Evolutionary conservation across 2,888 invertebrate genomes (phyloP), one percentile per base, ranked within the genome.

Genomic region (Oligia fasciuncula): DNA sequence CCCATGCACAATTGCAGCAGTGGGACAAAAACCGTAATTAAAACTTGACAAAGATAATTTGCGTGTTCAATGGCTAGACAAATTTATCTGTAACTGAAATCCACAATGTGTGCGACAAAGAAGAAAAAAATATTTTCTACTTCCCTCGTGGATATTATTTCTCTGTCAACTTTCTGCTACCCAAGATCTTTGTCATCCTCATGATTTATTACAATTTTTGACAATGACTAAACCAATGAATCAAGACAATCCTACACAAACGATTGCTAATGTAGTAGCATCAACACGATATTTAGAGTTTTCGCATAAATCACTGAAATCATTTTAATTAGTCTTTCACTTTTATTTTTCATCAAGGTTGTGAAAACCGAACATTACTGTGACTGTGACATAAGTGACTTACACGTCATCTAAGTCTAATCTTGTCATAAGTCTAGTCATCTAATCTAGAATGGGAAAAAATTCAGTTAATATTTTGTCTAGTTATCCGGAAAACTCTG

Each of bases 1-100:
- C 76, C 73, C 83, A 79, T 76, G 57, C 71, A 79, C 67, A 74
- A 76, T 63, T 71, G 71, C 73, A n/a, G 23, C 54, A 85, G 60
- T 79, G 57, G 35, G n/a, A 83, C 71, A 83, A 85, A 85, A 85
- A 83, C 63, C 14, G 5, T 76, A 76, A 85, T 85, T 85, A 83
- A 72, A 69, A 68, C 62, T 79, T 68, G 29, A 65, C 35, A 68
- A 76, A 82, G 75, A 73, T 75, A 67, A 81, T 78, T 81, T 73
- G 73, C 73, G 73, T 76, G 73, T 81, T 62, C 43, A 70, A 9
- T 78, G 13, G 17, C 51, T 49, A 63, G 14, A 46, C 14, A 68
- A 6, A 72, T 46, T 67, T 60, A 35, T 80, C 2, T 60, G 35
- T 49, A 57, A 69, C 54, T 69, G 6, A 63, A 29, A 54, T 67